Conservation (phyloP, 2,888 invertebrate species). For the Acanthosepion lycidas region DNA sequence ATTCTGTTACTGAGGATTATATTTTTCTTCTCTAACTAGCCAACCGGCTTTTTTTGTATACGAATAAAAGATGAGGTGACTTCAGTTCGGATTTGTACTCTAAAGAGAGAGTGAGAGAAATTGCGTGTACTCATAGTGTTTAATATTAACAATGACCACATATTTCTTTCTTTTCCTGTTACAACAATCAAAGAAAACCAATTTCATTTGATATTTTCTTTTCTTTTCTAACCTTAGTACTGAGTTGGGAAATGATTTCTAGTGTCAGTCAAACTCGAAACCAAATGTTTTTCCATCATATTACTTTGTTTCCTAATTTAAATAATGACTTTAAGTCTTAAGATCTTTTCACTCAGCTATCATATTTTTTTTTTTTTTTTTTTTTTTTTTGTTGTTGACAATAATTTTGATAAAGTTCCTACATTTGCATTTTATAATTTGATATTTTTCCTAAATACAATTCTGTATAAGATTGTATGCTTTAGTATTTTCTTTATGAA, state of each 20-base stretch:
- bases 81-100: neutral
- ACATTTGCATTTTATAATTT: too few relatives aligned
- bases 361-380: too few relatives aligned
- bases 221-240: neutral
- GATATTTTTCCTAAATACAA: too few relatives aligned
- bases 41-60: conserved; percentile 17
- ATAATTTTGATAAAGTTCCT: too few relatives aligned
- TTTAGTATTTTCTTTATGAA: too few relatives aligned
- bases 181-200: neutral
- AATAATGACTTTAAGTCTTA: neutral
- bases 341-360: neutral
- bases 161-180: neutral
- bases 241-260: neutral
- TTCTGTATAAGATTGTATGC: too few relatives aligned
- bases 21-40: neutral
- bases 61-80: neutral
- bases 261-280: neutral
- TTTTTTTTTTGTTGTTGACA: too few relatives aligned
- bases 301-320: neutral
- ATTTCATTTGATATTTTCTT: neutral
- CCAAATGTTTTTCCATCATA: neutral
- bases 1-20: neutral
- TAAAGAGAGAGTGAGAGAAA: neutral
- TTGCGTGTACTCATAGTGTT: neutral
- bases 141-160: neutral